These are phyloP conservation scores for Hepsetus odoe DNA, from an alignment of 2,113 vertebrate species.

Conservation along the genomic window DNA sequence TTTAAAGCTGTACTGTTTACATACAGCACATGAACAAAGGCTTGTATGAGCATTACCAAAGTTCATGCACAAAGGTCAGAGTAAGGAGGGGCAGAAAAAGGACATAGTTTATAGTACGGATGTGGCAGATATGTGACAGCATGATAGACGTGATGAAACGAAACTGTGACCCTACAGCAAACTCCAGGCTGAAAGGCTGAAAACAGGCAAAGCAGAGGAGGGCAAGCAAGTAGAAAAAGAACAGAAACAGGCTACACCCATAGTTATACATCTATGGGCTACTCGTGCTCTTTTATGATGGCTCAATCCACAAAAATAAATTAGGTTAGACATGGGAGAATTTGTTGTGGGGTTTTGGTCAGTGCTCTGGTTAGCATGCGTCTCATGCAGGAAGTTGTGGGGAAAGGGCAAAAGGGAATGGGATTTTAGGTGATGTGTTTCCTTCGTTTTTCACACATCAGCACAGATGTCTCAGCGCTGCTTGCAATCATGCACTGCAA, in stretches of 20 bases:
- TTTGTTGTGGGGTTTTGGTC: not conserved
- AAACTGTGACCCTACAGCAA: constrained; percentile 41
- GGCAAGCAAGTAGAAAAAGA: constrained; percentile 46
- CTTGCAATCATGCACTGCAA: constrained; percentile 3
- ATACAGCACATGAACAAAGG: not conserved
- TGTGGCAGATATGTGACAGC: constrained; percentile 47
- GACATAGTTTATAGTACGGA: constrained; percentile 68
- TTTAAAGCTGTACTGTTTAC: not conserved
- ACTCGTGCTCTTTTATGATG: not conserved
- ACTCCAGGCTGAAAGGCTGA: constrained; percentile 45
- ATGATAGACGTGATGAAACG: constrained; percentile 59
- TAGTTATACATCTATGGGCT: not conserved
- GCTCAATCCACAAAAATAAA: not conserved
- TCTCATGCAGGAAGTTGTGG: constrained; percentile 26
- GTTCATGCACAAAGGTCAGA: not conserved
- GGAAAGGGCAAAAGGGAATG: not conserved
- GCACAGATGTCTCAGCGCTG: not conserved
- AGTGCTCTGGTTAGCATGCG: constrained; percentile 12
- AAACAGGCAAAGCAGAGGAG: constrained; percentile 64
- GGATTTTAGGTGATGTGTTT: not conserved
- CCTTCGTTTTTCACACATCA: not conserved
- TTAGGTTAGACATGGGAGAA: not conserved
- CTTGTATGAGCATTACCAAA: not conserved
- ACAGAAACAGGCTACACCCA: not conserved
- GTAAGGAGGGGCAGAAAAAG: constrained; percentile 69